These are phyloP conservation scores for Palythoa caribaeorum DNA, from an alignment of 92 coral and sea anemone species.

Conservation along the genomic window DNA sequence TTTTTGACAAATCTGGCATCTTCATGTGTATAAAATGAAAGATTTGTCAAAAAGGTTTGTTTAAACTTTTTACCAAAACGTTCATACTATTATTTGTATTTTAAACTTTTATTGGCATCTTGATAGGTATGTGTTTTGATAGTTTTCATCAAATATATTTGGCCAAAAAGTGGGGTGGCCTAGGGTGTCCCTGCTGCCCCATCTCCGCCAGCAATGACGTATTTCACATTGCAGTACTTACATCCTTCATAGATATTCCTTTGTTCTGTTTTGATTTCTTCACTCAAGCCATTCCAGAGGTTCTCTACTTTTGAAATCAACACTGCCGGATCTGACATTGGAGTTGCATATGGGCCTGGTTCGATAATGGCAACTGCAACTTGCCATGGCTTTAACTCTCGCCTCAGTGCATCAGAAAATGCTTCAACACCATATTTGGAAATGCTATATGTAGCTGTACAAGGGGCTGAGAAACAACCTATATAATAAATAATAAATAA, in stretches of 20 bases:
- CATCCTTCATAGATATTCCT: conserved; percentile 41
- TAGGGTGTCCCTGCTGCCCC: too few species aligned
- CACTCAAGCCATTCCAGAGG: conserved; percentile 58
- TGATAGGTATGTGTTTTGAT: too few species aligned
- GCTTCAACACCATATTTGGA: conserved; percentile 67
- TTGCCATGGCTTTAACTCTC: conserved; percentile 49
- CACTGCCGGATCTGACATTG: conserved; percentile 34
- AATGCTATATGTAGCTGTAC: conserved; percentile 44
- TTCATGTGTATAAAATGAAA: too few species aligned
- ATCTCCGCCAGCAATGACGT: too few species aligned
- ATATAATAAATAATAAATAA: background rate
- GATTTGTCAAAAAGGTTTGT: too few species aligned
- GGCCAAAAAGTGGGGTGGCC: too few species aligned
- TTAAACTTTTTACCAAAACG: too few species aligned
- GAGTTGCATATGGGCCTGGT: conserved; percentile 56
- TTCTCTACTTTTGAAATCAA: conserved; percentile 20
- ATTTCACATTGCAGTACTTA: conserved; percentile 2
- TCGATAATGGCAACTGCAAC: conserved; percentile 45
- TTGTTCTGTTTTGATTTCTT: conserved; percentile 48
- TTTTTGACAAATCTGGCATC: too few species aligned
- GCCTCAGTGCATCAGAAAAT: conserved; percentile 63
- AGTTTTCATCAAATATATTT: too few species aligned
- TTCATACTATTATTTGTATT: too few species aligned
- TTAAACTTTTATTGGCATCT: too few species aligned
- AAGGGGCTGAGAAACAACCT: conserved; percentile 62